Base-by-base conservation (phyloP, 2,797 vertebrate genomes). In the Intellagama lesueurii region DNA sequence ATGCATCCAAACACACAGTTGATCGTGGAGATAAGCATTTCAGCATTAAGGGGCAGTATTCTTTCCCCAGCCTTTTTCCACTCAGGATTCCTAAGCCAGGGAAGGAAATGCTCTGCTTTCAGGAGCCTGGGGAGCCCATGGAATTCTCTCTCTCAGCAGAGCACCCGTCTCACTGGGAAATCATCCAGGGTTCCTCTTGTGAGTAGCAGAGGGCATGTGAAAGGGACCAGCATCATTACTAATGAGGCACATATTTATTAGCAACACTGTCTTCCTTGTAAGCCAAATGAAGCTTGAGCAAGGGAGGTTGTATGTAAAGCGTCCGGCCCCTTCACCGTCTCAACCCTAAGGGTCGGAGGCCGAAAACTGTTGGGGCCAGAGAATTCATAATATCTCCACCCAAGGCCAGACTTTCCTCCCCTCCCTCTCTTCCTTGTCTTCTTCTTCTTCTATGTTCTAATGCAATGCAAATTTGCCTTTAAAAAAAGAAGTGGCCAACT, bases 171-270 rank as follows among this genome's bases (percentile, higher is more conserved):
- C n/a, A 70, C 82, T 83, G 87, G 87, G 87, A 75, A 9, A 44
- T 26, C n/a, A 76, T 93, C 86, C 68, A 75, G 81, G 84, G 68
- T 81, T 64, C 17, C 22, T 24, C 7, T 22, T 70, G n/a, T 35
- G 24, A 47, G 81, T 22, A 14, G 80, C 70, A 66, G 19, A 84
- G 92, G 90, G 90, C 92, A 81, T 91, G 91, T 72, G 93, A 94
- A 87, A 85, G 44, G 64, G 52, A 81, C 60, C 14, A 1, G 52
- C 40, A 47, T 56, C 81, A 81, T 81, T 87, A 84, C 69, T 60
- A 88, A 76, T n/a, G 75, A 47, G 77, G 19, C 81, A 0, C 17
- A 47, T 79, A 82, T 85, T 52, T 47, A 7, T 75, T 83, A 83
- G 86, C 85, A 56, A 49, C 64, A 4, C 7, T 83, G 32, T 70